These are phyloP conservation scores for Eupithecia pulchellata DNA, from an alignment of 2,888 invertebrate genomes.

Conservation along the genomic window DNA sequence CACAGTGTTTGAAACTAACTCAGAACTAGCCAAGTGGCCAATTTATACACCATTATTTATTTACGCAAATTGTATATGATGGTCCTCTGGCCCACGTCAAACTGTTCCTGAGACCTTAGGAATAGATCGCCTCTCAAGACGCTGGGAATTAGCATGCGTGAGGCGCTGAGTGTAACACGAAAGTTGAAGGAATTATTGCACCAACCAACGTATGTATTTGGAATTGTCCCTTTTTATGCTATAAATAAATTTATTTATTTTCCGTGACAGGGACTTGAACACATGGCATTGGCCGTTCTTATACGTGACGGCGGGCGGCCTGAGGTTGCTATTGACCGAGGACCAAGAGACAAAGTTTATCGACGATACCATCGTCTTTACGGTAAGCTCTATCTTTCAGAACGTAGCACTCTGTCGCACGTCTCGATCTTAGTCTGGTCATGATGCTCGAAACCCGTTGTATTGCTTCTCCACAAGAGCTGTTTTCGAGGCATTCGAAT, in stretches of 20 bases:
- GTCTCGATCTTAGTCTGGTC: not conserved
- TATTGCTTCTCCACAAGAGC: not conserved
- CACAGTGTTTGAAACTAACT: no score
- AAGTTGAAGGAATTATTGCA: no score
- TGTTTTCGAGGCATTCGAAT: no score
- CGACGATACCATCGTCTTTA: slow-evolving; percentile 69
- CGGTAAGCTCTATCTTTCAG: slow-evolving; percentile 50
- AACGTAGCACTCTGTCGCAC: not conserved
- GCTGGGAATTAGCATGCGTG: no score
- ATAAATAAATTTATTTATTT: not conserved
- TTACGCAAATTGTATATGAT: no score
- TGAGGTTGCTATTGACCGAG: slow-evolving; percentile 62
- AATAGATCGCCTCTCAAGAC: no score
- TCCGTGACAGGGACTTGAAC: slow-evolving; percentile 41
- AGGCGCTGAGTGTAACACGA: no score
- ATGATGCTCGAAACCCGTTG: not conserved
- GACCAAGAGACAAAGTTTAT: slow-evolving; percentile 21
- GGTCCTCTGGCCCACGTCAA: no score
- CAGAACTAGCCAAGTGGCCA: no score
- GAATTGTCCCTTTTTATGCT: not conserved
- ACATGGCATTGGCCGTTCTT: slow-evolving; percentile 64
- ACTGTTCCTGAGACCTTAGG: no score
- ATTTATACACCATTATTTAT: no score
- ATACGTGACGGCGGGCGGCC: slow-evolving; percentile 69
- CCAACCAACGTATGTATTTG: no score